phyloP scores from a whole-genome alignment of 2,113 vertebrate genomes.

The Alces alces region DNA sequence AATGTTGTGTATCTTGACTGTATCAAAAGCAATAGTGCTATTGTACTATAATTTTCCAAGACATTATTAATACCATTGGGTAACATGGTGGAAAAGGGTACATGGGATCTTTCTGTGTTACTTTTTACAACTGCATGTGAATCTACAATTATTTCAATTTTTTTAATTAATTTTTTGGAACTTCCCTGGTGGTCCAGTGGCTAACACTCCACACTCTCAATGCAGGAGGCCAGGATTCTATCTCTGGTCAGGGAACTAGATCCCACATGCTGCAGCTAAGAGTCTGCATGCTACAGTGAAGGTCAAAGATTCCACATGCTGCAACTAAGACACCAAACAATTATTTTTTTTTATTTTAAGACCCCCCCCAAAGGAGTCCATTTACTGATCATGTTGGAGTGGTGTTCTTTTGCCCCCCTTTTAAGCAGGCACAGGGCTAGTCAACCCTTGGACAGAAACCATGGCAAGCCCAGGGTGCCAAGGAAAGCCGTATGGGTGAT shows the following conservation, averaged over 20 bases:
- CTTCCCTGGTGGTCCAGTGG: background rate
- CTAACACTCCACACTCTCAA: background rate
- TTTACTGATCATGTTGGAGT: background rate
- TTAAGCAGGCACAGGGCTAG: background rate
- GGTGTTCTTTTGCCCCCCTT: background rate
- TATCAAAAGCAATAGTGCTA: background rate
- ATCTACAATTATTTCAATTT: background rate
- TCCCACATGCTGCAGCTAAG: background rate
- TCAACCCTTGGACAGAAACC: constrained; percentile 3
- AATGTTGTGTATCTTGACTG: background rate
- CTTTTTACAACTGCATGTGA: background rate
- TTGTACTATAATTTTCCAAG: background rate
- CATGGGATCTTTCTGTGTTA: background rate
- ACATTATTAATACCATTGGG: background rate
- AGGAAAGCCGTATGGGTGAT: background rate
- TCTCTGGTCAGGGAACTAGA: background rate
- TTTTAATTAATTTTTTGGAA: background rate
- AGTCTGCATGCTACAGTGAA: background rate
- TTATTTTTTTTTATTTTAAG: background rate
- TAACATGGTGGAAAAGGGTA: background rate
- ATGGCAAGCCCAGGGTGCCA: background rate
- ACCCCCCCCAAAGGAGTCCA: background rate
- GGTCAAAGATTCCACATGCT: background rate
- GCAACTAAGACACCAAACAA: background rate
- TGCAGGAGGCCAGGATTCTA: background rate